Evolutionary conservation across 2,113 vertebrate species (phyloP).

Genomic region (Chloroceryle aenea): DNA sequence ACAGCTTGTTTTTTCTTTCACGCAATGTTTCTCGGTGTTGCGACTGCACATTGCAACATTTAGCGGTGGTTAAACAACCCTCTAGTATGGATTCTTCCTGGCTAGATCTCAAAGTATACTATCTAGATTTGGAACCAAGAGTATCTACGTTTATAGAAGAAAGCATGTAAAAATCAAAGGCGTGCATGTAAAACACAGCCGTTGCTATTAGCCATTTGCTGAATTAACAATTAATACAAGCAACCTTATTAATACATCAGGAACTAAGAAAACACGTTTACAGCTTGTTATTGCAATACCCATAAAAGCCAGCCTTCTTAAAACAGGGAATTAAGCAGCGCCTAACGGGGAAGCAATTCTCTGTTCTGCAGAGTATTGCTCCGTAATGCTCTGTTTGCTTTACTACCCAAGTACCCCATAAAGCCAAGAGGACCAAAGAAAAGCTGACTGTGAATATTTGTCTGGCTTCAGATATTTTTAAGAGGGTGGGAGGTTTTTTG

Average conservation of each 20-base stretch:
- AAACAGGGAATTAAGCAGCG: background rate
- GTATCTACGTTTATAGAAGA: slow-evolving; percentile 28
- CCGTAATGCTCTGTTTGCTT: background rate
- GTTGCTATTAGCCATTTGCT: background rate
- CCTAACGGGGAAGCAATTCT: background rate
- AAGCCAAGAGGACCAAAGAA: background rate
- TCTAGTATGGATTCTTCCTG: slow-evolving; percentile 17
- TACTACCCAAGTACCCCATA: background rate
- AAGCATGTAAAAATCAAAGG: slow-evolving; percentile 10
- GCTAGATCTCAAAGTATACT: slow-evolving; percentile 29
- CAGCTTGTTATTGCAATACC: background rate
- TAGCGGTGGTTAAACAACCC: background rate
- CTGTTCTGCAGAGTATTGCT: background rate
- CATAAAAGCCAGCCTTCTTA: background rate
- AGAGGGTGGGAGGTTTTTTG: background rate
- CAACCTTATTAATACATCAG: slow-evolving; percentile 5
- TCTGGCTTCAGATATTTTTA: background rate
- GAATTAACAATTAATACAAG: background rate
- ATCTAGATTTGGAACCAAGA: background rate
- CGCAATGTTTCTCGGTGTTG: background rate
- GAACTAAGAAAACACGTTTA: slow-evolving; percentile 17
- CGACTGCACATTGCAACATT: background rate
- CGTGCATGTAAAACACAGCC: background rate
- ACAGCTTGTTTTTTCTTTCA: background rate
- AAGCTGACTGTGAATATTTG: background rate